These are phyloP conservation scores for Lampropteryx suffumata DNA, from an alignment of 2,888 invertebrate genomes.

Conservation along the genomic window DNA sequence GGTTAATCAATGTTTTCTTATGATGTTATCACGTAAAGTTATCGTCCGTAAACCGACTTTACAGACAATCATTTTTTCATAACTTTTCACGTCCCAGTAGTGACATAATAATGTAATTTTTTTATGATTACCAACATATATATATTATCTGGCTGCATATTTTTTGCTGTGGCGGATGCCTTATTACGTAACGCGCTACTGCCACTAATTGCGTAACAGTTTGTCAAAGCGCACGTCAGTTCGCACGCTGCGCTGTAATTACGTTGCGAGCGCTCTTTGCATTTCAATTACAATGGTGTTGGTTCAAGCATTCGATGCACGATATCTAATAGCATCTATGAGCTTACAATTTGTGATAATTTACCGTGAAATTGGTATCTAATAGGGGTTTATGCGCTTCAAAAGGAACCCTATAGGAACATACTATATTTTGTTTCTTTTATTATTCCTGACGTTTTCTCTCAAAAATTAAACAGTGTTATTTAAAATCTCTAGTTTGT, in stretches of 20 bases:
- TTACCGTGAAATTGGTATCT: background rate
- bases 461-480: too few relatives aligned
- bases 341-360: background rate
- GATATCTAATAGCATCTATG: constrained; percentile 12
- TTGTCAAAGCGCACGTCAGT: constrained; percentile 53
- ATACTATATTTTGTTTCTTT: too few relatives aligned
- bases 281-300: constrained; percentile 44
- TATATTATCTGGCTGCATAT: background rate
- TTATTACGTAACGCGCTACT: constrained; percentile 50
- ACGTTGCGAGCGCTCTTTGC: constrained; percentile 46
- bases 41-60: too few relatives aligned
- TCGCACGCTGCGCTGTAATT: constrained; percentile 45
- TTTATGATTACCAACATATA: too few relatives aligned
- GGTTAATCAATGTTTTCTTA: too few relatives aligned
- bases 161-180: constrained; percentile 14
- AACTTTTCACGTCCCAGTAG: too few relatives aligned
- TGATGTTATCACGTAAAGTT: too few relatives aligned
- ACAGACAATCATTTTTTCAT: too few relatives aligned
- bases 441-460: too few relatives aligned
- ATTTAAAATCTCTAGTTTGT: too few relatives aligned
- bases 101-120: too few relatives aligned
- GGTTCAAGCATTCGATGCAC: constrained; percentile 25
- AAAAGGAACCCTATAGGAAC: too few relatives aligned
- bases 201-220: constrained; percentile 49
- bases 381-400: background rate